Evolutionary conservation across 2,888 invertebrate species (phyloP), one percentile per base, ranked within the genome.

Genomic region (Graphium colonna): DNA sequence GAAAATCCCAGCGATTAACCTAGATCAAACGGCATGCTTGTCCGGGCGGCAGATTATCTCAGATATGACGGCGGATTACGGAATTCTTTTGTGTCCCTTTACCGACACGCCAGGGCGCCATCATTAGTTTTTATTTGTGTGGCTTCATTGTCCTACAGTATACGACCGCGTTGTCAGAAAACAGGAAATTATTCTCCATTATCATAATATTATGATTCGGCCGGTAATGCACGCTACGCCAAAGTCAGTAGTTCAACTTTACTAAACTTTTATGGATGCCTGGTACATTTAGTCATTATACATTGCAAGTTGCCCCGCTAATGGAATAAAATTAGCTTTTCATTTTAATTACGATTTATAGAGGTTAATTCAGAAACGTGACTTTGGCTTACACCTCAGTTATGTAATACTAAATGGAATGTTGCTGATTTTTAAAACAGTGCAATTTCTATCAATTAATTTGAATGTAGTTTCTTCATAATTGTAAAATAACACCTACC

Each of bases 111-210:
- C 65, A 49, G 26, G 43, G 45, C 45, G 45, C 44, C 31, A 50
- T 54, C 49, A 66, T 68, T 68, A 67, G 63, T 68, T 67, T 66
- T 62, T 64, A 66, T 65, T 63, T 64, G 59, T 59, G 53, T 36
- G 54, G 52, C 51, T 59, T 59, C 60, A 59, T 67, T 67, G 65
- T 65, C 61, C 60, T 58, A 57, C 49, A 51, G 52, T 58, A 61
- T 58, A 58, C 58, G 59, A 60, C 58, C 53, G 60, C 55, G 49
- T 33, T 31, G 51, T 47, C 54, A 54, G 57, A 62, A 66, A 60
- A 60, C 60, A 53, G 60, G 62, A 59, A 65, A 63, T 68, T 65
- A 63, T 64, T 60, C 58, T 61, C 59, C 59, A 62, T 66, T 66
- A 62, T 62, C 59, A 58, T 63, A 65, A 63, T 61, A 53, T 58